Evolutionary conservation across 2,113 vertebrate genomes (phyloP).

Genomic region (Gavialis gangeticus): DNA sequence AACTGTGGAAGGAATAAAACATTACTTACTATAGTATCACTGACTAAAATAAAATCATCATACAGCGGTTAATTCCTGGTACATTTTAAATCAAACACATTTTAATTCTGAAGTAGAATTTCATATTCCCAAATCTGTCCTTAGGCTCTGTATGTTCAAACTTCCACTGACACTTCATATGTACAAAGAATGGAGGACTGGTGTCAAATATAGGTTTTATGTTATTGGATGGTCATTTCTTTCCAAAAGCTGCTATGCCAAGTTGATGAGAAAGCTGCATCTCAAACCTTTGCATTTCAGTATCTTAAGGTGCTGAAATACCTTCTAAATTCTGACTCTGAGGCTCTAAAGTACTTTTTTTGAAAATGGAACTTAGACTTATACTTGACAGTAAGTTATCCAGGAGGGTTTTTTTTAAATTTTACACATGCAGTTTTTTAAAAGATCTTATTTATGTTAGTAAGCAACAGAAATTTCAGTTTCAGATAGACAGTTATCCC

Average conservation of each 20-base stretch:
- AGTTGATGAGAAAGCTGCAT: not conserved
- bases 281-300: not conserved
- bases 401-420: too few relatives aligned
- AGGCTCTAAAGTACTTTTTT: too few relatives aligned
- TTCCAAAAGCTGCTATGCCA: not conserved
- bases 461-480: conserved; percentile 17
- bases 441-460: conserved; percentile 44
- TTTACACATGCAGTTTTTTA: not conserved
- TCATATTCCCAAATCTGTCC: not conserved
- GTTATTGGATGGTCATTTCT: not conserved
- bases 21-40: not conserved
- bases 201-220: not conserved
- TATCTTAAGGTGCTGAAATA: too few relatives aligned
- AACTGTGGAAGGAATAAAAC: not conserved
- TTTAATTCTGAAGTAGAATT: not conserved
- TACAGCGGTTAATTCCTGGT: not conserved
- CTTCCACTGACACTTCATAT: not conserved
- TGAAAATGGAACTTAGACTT: too few relatives aligned
- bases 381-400: too few relatives aligned
- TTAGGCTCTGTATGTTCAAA: not conserved
- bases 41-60: not conserved
- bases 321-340: too few relatives aligned
- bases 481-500: conserved; percentile 65
- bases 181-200: not conserved
- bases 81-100: not conserved